Evolutionary conservation across 2,888 invertebrate species (phyloP).

Genomic region (Helobdella robusta): DNA sequence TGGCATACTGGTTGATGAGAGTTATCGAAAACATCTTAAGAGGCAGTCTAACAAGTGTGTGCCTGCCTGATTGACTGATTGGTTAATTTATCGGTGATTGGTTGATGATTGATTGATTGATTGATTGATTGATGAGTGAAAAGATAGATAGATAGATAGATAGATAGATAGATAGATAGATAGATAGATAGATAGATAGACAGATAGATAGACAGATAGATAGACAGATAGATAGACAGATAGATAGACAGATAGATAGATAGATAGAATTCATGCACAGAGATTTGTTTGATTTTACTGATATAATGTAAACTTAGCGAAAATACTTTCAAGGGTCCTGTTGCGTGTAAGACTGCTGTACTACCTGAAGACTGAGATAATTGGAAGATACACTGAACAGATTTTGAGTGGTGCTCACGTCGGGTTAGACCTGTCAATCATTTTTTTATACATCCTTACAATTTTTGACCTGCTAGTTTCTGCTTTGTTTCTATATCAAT

Average conservation of each 20-base stretch:
- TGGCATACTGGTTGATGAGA: slow-evolving; percentile 74
- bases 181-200: too few species aligned
- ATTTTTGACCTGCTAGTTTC: not conserved
- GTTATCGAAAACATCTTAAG: slow-evolving; percentile 80
- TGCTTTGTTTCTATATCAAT: not conserved
- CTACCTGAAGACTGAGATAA: slow-evolving; percentile 94
- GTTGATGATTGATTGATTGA: not conserved
- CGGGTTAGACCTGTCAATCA: slow-evolving; percentile 8
- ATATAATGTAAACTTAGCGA: too few species aligned
- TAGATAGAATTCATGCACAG: too few species aligned
- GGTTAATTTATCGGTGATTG: too few species aligned
- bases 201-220: too few species aligned
- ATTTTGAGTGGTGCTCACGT: slow-evolving; percentile 35
- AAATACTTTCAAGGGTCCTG: slow-evolving; percentile 63
- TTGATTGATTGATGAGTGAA: too few species aligned
- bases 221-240: too few species aligned
- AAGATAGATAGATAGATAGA: too few species aligned
- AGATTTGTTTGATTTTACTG: too few species aligned
- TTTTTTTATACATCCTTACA: not conserved
- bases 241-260: too few species aligned
- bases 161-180: too few species aligned
- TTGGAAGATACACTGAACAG: slow-evolving; percentile 62
- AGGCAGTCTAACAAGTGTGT: slow-evolving; percentile 95
- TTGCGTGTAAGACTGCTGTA: slow-evolving; percentile 89
- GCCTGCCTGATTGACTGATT: too few species aligned